Evolutionary conservation across 2,797 vertebrate species (phyloP), one percentile per base, ranked within the genome.

Genomic region (Dromococcyx pavoninus): DNA sequence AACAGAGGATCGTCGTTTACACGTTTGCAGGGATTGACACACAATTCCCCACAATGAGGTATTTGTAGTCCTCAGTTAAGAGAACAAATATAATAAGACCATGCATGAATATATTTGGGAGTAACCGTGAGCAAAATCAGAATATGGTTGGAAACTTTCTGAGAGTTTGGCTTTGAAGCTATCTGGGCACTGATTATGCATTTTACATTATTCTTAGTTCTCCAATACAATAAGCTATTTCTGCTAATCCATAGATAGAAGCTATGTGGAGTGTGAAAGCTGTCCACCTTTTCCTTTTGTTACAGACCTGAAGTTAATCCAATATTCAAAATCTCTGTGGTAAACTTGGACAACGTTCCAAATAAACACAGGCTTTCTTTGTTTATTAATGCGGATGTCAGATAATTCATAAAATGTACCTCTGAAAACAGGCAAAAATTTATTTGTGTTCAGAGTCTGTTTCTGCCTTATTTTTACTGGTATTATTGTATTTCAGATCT

Each of bases 281-380:
- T 46, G 77, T 2, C 0, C 4, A 67, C 23, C 21, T n/a, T 80
- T 85, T 83, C 19, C 18, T 48, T 57, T 64, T 69, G 17, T 64
- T 73, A 33, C 30, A 89, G 66, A 92, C 39, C 11, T 65, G 54
- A 88, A 65, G 23, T 93, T 78, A 81, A 67, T 51, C 54, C 50
- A 89, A 44, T 62, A 78, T 48, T 79, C 33, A 70, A 75, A 94
- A 70, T 66, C 43, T 17, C 67, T 35, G 4, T 44, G 28, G 33
- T 74, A 88, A 90, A 72, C 66, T 23, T 88, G 56, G 48, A 73
- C 10, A 16, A 57, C 14, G 0, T 67, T 86, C 75, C 77, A 91
- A 91, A 71, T 35, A 93, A 91, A 64, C n/a, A 78, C 15, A 76
- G 23, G 3, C 8, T 58, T 88, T 84, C 17, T 91, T 91, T 87